These are phyloP conservation scores for Eumacrocentrus americanus DNA, from an alignment of 2,888 invertebrate species.

Conservation along the genomic window DNA sequence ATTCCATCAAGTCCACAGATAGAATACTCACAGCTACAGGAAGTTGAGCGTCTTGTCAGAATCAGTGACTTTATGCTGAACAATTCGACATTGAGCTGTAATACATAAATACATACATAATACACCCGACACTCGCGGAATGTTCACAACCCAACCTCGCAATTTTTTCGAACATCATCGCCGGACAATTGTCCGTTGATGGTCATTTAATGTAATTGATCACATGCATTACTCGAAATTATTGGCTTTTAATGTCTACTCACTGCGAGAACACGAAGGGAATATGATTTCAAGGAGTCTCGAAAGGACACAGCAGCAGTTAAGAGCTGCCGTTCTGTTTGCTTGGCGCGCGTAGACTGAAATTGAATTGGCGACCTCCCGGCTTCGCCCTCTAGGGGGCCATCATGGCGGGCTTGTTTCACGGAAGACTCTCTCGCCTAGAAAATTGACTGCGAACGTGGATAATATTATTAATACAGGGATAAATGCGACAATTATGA, in stretches of 20 bases:
- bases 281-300: neutral
- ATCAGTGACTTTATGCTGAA: neutral
- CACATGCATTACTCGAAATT: too few species aligned
- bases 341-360: conserved; percentile 56
- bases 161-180: neutral
- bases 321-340: conserved; percentile 42
- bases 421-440: too few species aligned
- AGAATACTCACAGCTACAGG: neutral
- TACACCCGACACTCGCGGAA: too few species aligned
- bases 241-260: too few species aligned
- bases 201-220: too few species aligned
- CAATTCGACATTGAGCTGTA: neutral
- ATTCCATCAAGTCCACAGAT: neutral
- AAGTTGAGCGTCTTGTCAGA: neutral
- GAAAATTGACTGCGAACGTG: too few species aligned
- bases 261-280: too few species aligned
- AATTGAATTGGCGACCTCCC: conserved; percentile 47
- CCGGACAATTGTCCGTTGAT: too few species aligned
- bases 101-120: neutral
- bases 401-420: conserved; percentile 11
- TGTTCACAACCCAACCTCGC: neutral
- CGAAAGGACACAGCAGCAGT: neutral
- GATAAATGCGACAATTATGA: too few species aligned
- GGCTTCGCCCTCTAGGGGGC: conserved; percentile 34
- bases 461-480: too few species aligned